These are phyloP conservation scores for Condylura cristata DNA, from an alignment of 2,113 vertebrate species.

Conservation along the genomic window DNA sequence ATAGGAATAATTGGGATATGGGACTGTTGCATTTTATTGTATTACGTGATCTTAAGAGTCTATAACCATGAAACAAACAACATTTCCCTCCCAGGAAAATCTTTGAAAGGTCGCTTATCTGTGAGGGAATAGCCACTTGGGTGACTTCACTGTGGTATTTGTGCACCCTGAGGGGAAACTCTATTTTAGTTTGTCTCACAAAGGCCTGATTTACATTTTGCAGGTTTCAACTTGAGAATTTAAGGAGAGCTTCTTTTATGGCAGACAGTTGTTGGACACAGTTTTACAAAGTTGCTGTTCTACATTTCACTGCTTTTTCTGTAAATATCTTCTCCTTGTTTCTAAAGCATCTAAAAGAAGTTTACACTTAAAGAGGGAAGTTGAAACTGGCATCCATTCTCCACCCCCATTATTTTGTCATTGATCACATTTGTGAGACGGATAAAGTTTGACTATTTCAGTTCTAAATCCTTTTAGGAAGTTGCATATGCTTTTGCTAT, in stretches of 20 bases:
- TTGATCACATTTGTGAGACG: background rate
- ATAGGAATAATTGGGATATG: background rate
- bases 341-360: background rate
- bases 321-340: slow-evolving; percentile 15
- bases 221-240: slow-evolving; percentile 84
- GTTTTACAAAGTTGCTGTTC: slow-evolving; percentile 80
- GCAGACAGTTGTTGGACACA: slow-evolving; percentile 78
- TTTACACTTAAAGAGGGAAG: background rate
- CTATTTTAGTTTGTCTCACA: slow-evolving; percentile 85
- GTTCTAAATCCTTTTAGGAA: slow-evolving; percentile 58
- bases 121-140: slow-evolving; percentile 55
- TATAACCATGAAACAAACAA: slow-evolving; percentile 57
- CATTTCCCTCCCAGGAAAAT: slow-evolving; percentile 30
- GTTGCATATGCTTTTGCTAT: background rate
- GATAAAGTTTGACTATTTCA: slow-evolving; percentile 24
- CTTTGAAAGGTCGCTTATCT: background rate
- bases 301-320: slow-evolving; percentile 71
- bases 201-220: slow-evolving; percentile 85
- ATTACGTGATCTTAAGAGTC: background rate
- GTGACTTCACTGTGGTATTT: slow-evolving; percentile 86
- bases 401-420: background rate
- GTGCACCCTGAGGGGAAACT: slow-evolving; percentile 83
- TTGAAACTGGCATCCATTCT: background rate
- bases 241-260: slow-evolving; percentile 75
- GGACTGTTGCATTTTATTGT: background rate